These are phyloP conservation scores for Triplophysa siluroides DNA, from an alignment of 2,113 vertebrate species.

Conservation along the genomic window DNA sequence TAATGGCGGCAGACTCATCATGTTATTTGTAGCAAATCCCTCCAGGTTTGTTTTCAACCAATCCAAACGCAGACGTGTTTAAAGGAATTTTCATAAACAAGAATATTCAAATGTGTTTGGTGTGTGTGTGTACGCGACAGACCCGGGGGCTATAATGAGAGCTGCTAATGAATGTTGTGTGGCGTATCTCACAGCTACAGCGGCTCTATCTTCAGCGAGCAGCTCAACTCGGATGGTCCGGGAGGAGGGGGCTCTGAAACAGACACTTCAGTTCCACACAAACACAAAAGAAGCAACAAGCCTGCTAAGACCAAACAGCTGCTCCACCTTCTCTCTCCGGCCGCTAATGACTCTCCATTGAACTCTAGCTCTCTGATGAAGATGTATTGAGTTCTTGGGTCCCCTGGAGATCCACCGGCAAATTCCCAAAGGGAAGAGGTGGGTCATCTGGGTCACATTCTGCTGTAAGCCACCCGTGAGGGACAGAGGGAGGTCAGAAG, in stretches of 20 bases:
- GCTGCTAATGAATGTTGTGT: slow-evolving; percentile 48
- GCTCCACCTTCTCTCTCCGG: slow-evolving; percentile 36
- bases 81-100: slow-evolving; percentile 15
- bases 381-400: slow-evolving; percentile 48
- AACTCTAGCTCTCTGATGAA: slow-evolving; percentile 41
- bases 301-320: slow-evolving; percentile 45
- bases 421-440: slow-evolving; percentile 29
- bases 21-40: slow-evolving; percentile 26
- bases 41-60: slow-evolving; percentile 20
- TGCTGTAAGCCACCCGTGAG: slow-evolving; percentile 17
- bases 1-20: background rate
- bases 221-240: background rate
- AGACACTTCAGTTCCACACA: slow-evolving; percentile 1
- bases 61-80: slow-evolving; percentile 26
- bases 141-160: slow-evolving; percentile 38
- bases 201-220: slow-evolving; percentile 40
- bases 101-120: slow-evolving; percentile 12
- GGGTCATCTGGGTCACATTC: slow-evolving; percentile 41
- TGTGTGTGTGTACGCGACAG: background rate
- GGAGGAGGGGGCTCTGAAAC: slow-evolving; percentile 19
- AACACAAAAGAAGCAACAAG: slow-evolving; percentile 37
- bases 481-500: slow-evolving; percentile 49
- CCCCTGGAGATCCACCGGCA: slow-evolving; percentile 10
- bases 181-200: slow-evolving; percentile 47
- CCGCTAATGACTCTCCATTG: slow-evolving; percentile 41